A percentile compares a stretch with the other conserved stretches of the same genome.
phyloP scores from a whole-genome alignment of 2,888 invertebrate species.

The Drosophila anomalata region DNA sequence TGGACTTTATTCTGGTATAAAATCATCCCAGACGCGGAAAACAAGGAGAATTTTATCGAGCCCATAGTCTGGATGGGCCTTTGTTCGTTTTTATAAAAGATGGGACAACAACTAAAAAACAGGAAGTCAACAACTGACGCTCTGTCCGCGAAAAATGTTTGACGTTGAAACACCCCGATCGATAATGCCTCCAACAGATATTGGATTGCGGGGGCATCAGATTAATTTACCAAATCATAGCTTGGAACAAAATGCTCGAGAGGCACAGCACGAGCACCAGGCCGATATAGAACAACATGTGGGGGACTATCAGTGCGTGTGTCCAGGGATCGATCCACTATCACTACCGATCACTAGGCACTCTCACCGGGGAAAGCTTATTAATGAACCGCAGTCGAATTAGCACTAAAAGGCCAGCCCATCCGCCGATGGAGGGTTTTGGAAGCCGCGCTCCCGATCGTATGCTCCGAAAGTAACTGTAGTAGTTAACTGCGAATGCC shows the following conservation, averaged over 20 bases:
- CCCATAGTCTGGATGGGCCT: neutral
- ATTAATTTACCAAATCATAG: conserved; percentile 62
- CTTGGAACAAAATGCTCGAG: conserved; percentile 53
- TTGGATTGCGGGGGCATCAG: conserved; percentile 4
- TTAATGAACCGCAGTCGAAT: conserved; percentile 34
- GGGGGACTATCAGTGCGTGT: conserved; percentile 9
- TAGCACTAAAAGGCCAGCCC: conserved; percentile 45
- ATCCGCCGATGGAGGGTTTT: conserved; percentile 1
- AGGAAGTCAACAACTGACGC: conserved; percentile 33
- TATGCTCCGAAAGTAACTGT: conserved; percentile 35
- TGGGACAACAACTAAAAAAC: conserved; percentile 20
- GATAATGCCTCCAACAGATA: conserved; percentile 9
- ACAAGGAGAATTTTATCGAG: neutral
- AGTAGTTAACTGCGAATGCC: conserved; percentile 21
- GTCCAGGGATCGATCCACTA: conserved; percentile 1
- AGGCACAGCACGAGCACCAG: conserved; percentile 56
- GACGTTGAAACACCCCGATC: neutral
- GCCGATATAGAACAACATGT: conserved; percentile 63
- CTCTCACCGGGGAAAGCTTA: conserved; percentile 10
- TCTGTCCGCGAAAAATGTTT: conserved; percentile 8
- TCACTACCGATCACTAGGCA: neutral
- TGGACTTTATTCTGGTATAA: no score
- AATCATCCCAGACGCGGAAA: neutral
- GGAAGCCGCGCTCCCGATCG: conserved; percentile 41
- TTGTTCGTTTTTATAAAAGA: conserved; percentile 3